A percentile compares a stretch with the other conserved stretches of the same genome.
Evolutionary conservation across 2,113 vertebrate species (phyloP).

Genomic region (Chunga burmeisteri): DNA sequence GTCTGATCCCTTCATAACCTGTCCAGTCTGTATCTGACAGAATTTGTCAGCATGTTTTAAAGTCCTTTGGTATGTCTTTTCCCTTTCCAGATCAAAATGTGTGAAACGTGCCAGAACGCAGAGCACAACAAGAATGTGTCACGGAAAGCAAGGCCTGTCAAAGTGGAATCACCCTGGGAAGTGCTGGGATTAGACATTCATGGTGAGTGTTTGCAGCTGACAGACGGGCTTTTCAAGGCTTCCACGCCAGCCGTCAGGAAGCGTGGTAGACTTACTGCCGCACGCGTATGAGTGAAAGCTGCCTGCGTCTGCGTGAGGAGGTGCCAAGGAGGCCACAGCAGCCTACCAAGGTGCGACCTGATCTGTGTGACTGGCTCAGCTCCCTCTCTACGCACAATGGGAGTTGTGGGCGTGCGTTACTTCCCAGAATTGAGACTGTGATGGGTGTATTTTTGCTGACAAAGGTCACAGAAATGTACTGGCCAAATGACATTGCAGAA

Average conservation of each 20-base stretch:
- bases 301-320: neutral
- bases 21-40: neutral
- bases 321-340: neutral
- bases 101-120: conserved; percentile 86
- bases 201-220: conserved; percentile 64
- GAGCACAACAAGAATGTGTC: conserved; percentile 82
- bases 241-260: fast-evolving
- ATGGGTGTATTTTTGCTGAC: neutral
- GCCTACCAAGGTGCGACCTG: neutral
- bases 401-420: neutral
- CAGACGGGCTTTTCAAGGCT: neutral
- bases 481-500: neutral
- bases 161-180: conserved; percentile 87
- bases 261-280: neutral
- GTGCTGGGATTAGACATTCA: conserved; percentile 81
- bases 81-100: conserved; percentile 84
- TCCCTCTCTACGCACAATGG: neutral
- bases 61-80: neutral
- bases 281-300: neutral
- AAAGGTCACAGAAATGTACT: neutral
- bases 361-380: neutral
- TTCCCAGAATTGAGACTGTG: neutral
- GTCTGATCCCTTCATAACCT: neutral
- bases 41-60: fast-evolving
- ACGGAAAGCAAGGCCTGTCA: conserved; percentile 76